These are phyloP conservation scores for Scatophagus argus DNA, from an alignment of 2,113 vertebrate species.

Conservation along the genomic window DNA sequence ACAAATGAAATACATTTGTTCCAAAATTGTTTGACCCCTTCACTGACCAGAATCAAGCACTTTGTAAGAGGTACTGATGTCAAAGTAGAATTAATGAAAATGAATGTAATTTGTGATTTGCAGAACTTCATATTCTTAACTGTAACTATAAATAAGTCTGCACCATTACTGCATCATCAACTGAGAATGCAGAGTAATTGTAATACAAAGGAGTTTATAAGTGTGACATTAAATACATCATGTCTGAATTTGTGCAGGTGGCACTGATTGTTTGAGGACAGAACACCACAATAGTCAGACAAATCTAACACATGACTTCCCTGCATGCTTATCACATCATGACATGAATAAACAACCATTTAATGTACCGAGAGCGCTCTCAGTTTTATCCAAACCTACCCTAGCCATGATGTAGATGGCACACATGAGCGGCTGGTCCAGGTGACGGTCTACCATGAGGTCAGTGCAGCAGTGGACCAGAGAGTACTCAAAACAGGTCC, in stretches of 20 bases:
- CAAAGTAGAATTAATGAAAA: neutral
- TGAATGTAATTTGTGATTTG: too few relatives aligned
- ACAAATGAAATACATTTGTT: neutral
- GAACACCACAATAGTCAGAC: too few relatives aligned
- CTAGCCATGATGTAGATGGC: slow-evolving; percentile 51
- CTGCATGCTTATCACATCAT: too few relatives aligned
- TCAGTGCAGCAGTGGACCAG: slow-evolving; percentile 89
- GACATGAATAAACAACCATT: too few relatives aligned
- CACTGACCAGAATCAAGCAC: neutral
- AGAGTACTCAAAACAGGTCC: slow-evolving; percentile 93
- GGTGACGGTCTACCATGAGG: slow-evolving; percentile 87
- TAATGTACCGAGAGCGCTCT: too few relatives aligned
- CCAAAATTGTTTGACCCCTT: neutral
- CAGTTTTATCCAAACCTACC: slow-evolving; percentile 23
- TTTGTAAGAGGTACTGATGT: neutral
- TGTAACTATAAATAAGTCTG: too few relatives aligned
- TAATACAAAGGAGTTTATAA: neutral
- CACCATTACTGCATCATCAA: neutral
- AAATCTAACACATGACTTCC: too few relatives aligned
- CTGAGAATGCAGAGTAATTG: neutral
- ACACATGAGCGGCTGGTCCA: slow-evolving; percentile 92
- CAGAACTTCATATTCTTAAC: too few relatives aligned
- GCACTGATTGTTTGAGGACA: too few relatives aligned
- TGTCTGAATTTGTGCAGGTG: neutral
- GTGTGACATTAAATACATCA: neutral